phyloP scores from a whole-genome alignment of 2,797 vertebrate genomes.

The Adelosebastes latens region DNA sequence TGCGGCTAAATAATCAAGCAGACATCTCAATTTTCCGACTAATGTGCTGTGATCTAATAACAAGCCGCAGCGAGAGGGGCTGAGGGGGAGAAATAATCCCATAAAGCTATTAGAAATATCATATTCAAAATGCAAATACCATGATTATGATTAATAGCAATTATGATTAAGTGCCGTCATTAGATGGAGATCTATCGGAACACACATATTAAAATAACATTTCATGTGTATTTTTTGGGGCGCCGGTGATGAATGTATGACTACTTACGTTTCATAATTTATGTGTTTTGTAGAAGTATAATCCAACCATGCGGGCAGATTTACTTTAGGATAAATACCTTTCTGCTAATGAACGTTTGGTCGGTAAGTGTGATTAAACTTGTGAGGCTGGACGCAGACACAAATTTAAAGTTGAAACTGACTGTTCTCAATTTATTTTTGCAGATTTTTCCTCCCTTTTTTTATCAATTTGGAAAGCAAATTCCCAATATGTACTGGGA shows the following conservation, averaged over 20 bases:
- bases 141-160: constrained; percentile 68
- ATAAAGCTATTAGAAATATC: constrained; percentile 70
- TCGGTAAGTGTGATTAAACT: constrained; percentile 26
- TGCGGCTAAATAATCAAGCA: constrained; percentile 73
- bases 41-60: constrained; percentile 67
- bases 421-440: neutral
- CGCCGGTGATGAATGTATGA: constrained; percentile 21
- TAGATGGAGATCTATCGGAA: constrained; percentile 35
- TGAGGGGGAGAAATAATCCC: constrained; percentile 56
- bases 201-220: constrained; percentile 38
- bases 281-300: constrained; percentile 23
- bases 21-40: constrained; percentile 69
- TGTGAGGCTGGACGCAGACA: constrained; percentile 10
- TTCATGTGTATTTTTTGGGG: constrained; percentile 40
- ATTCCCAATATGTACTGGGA: neutral
- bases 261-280: constrained; percentile 40
- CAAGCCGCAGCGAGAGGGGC: constrained; percentile 44
- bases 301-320: constrained; percentile 20
- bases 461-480: neutral
- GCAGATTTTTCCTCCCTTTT: neutral
- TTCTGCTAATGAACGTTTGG: constrained; percentile 14
- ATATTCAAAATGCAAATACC: constrained; percentile 64
- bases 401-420: neutral
- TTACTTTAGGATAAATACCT: constrained; percentile 16
- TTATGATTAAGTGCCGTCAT: constrained; percentile 61